Conservation (phyloP, 2,888 invertebrate species). For the Drosophila gaucha region DNA sequence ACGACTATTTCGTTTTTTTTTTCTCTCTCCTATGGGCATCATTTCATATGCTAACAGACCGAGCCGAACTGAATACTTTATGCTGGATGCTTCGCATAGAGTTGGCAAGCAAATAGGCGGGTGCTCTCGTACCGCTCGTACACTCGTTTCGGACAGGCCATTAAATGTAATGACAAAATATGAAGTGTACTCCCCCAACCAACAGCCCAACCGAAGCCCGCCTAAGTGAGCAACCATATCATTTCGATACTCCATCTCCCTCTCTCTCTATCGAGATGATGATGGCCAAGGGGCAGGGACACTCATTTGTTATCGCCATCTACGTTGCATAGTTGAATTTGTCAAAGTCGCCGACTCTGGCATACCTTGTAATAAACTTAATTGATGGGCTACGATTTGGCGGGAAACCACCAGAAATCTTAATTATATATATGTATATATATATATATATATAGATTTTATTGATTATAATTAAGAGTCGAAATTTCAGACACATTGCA, state of each 20-base stretch:
- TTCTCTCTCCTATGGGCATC: constrained; percentile 18
- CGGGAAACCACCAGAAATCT: not conserved
- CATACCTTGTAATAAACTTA: constrained; percentile 19
- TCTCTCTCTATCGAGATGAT: constrained; percentile 7
- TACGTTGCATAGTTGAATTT: constrained; percentile 40
- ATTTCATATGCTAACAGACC: constrained; percentile 55
- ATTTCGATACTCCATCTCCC: constrained; percentile 42
- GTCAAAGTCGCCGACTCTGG: constrained; percentile 48
- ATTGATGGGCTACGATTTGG: constrained; percentile 5
- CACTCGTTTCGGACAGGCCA: constrained; percentile 63
- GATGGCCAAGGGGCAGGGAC: constrained; percentile 40
- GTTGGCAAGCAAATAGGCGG: constrained; percentile 49
- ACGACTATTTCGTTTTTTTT: constrained; percentile 27
- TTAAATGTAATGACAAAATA: constrained; percentile 82
- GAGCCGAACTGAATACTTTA: constrained; percentile 36
- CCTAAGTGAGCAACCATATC: constrained; percentile 51
- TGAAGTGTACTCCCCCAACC: constrained; percentile 41
- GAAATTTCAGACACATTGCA: not conserved
- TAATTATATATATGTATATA: not conserved
- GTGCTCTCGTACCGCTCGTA: constrained; percentile 31
- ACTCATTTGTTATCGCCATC: constrained; percentile 47
- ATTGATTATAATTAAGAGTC: constrained; percentile 1
- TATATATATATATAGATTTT: not conserved
- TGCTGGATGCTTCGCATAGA: constrained; percentile 36
- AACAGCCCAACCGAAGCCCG: not conserved